Base-by-base conservation (phyloP, 2,888 invertebrate species). In the Epinotia bilunana region DNA sequence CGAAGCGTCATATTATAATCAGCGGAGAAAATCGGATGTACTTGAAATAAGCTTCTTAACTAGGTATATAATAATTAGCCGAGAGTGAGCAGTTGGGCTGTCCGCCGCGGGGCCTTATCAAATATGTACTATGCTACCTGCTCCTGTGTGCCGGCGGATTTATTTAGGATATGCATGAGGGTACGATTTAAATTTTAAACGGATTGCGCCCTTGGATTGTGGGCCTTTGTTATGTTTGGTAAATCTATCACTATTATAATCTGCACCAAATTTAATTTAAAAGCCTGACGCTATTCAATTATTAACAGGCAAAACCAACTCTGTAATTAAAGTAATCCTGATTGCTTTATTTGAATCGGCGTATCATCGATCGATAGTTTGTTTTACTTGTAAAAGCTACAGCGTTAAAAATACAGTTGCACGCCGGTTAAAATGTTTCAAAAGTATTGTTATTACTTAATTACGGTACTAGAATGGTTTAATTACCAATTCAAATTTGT, bases 101-200 rank as follows among this genome's bases (percentile, higher is more conserved):
- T 85, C 87, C 88, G 87, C 86, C 85, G 84, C 87, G 83, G 83
- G 86, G 85, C 92, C 91, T 93, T 93, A 94, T 94, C 92, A 93
- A 93, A 94, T 93, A 94, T 94, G 94, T 94, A 94, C 90, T 89
- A 90, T 87, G 88, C 90, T 90, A 85, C 88, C 89, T 86, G 87
- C 87, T 88, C 89, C 88, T 87, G 89, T 89, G 87, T 89, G 87
- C 88, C 72, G 75, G 82, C 88, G 92, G 93, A 93, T 93, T 93
- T 94, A 92, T 93, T 94, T 93, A 92, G 93, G 93, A 91, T 94
- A 93, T 94, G 94, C 92, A 93, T 93, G 94, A 93, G 92, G 93
- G 92, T 93, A 88, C 89, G 88, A 91, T 93, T 93, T 93, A 94
- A 94, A 94, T 93, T 94, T 94, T 93, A 93, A 94, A 93, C 91